Base-by-base conservation (phyloP, 2,888 invertebrate species). In the Euplagia quadripunctaria region DNA sequence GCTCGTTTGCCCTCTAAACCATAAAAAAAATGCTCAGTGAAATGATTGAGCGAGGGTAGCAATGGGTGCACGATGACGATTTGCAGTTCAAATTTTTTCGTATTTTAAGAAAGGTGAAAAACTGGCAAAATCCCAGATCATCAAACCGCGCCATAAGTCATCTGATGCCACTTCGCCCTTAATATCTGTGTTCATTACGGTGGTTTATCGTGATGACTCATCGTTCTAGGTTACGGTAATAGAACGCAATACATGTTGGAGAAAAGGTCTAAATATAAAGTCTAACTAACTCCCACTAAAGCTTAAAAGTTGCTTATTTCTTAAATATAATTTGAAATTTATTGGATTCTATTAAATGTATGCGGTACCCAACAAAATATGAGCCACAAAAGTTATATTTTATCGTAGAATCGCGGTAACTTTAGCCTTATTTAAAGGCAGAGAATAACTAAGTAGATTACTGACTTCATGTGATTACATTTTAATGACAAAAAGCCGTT, bases 331-430 rank as follows among this genome's bases (percentile, higher is more conserved):
- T 58, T 58, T 58, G 20, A 58, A 58, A 20, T 20, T 58, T 58
- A 20, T 58, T n/a, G n/a, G 3, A 58, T 58, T 49, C 20, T 14
- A 20, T 31, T 20, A 65, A 65, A 31, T 8, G 14, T 14, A 69
- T 16, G 16, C 58, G 58, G 31, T 77, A 73, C 31, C 70, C 66
- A 58, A 69, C 66, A 58, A 11, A 81, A 74, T 70, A 79, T 75
- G 79, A 81, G 80, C 78, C 72, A 71, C 79, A 78, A 80, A 84
- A 81, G 71, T 85, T 84, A 31, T 75, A 83, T 85, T 86, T 82
- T 80, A 82, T 82, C 77, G 83, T 79, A 55, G 68, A n/a, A 73
- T 72, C 31, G 31, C 76, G 74, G 80, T 78, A 75, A 64, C 73
- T 80, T 78, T 71, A 75, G 73, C 71, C 82, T 82, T 87, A 79